Base-by-base conservation (phyloP, 64 coral and sea anemone species). In the Actinia tenebrosa region DNA sequence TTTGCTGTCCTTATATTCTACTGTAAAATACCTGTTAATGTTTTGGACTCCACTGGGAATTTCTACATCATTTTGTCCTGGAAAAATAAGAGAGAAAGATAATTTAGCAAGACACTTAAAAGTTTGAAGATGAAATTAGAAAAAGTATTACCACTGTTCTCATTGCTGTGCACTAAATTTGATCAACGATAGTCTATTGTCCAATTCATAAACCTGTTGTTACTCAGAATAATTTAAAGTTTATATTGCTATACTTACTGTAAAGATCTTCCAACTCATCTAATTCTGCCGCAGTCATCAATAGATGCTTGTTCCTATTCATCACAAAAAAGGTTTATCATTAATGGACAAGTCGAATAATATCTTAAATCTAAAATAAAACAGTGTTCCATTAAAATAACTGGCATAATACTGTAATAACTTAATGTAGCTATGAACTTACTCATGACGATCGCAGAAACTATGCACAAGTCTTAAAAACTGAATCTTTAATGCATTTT, bases 381-480 rank as follows among this genome's bases (percentile, higher is more conserved):
- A 58, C 30, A 37, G 30, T 37, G 30, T 50, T 8, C 7, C 47
- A 8, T 50, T 8, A 50, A 50, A 16, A 61, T 16, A 61, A 3
- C 17, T 1, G 13, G 15, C 60, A 18, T 61, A 18, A 61, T 16
- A 18, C 16, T 16, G 30, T 37, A 61, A 19, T 19, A 61, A 4
- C 15, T 61, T 4, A 15, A 61, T 19, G 18, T 61, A 66, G 63
- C 10, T 1, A 20, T 75, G 22, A 75, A 75, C 69, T 75, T 75
- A 75, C 69, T 98, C 96, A 86, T 98, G 96, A 1, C 93, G 92
- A 71, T 98, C 96, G 88, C 96, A 95, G 25, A 98, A 98, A 53
- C 96, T 98, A 85, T 98, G 96, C 18, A 98, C 88, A n/a, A 98
- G 88, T 22, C 96, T 89, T 19, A 98, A 88, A 78, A 98, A 98